Evolutionary conservation across 2,113 vertebrate genomes (phyloP), one percentile per base, ranked within the genome.

Genomic region (Ploceus nigricollis): DNA sequence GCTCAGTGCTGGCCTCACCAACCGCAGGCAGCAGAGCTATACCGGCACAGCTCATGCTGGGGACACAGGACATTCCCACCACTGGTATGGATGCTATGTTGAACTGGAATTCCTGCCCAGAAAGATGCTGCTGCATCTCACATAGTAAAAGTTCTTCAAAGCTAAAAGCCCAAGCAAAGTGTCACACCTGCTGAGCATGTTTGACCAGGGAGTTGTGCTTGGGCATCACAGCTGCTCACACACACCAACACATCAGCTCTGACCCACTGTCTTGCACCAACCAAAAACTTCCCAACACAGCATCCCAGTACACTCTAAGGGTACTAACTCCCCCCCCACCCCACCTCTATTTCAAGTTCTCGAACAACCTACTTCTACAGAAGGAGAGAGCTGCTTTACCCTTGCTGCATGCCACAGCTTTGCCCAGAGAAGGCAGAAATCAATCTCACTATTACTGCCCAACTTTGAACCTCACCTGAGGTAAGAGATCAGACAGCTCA

Each of bases 181-280:
- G 15, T 45, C 9, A 1, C 0, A 0, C 24, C 56, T 73, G 19
- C n/a, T 57, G 7, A 45, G 44, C 64, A 50, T 51, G 15, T 14
- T 73, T 31, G 66, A 3, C 28, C n/a, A 54, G 47, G 2, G 6
- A 15, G 30, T 2, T 11, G 6, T 71, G 50, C 44, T 47, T 18
- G 40, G 35, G 31, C 56, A 79, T 35, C 45, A 35, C 57, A 42
- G 57, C 82, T 71, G 50, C 60, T 44, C 60, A 7, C 31, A 83
- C 35, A 45, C 31, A 40, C n/a, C 44, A 22, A 48, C 15, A 3
- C 35, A 30, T 37, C 47, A 12, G 9, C 19, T 78, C 66, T 23
- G 37, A 61, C 10, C n/a, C n/a, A 2, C 0, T 56, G 47, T 12
- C 57, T 13, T 40, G 15, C 35, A 40, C 15, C 33, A 64, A 33